A percentile compares a stretch with the other conserved stretches of the same genome.
These are phyloP conservation scores for Eledone cirrhosa DNA, from an alignment of 2,888 invertebrate genomes.

Conservation along the genomic window DNA sequence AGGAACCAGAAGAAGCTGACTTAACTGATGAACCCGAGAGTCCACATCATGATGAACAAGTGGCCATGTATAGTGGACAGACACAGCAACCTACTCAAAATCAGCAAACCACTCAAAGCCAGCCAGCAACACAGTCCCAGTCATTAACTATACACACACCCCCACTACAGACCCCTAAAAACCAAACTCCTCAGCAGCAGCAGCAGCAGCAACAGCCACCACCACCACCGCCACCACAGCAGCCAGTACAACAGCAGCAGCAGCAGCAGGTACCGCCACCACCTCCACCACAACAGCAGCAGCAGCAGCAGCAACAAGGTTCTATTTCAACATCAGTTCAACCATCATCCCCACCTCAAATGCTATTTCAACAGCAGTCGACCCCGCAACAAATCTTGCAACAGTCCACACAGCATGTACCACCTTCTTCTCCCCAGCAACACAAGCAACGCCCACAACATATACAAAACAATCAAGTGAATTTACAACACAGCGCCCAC, in stretches of 20 bases:
- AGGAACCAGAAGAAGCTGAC: slow-evolving; percentile 54
- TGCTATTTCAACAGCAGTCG: slow-evolving; percentile 43
- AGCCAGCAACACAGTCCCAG: slow-evolving; percentile 30
- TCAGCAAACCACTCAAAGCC: slow-evolving; percentile 35
- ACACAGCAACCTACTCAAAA: slow-evolving; percentile 39
- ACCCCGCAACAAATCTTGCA: slow-evolving; percentile 36
- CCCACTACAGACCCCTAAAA: slow-evolving; percentile 15
- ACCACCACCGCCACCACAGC: slow-evolving; percentile 41
- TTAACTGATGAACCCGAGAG: slow-evolving; percentile 54
- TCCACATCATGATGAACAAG: slow-evolving; percentile 53
- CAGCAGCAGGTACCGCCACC: slow-evolving; percentile 39
- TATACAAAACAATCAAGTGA: slow-evolving; percentile 55
- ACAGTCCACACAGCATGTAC: slow-evolving; percentile 40
- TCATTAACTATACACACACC: slow-evolving; percentile 19
- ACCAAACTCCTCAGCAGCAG: slow-evolving; percentile 15
- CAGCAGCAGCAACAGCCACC: slow-evolving; percentile 47
- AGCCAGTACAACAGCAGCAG: slow-evolving; percentile 35
- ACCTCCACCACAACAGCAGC: slow-evolving; percentile 28
- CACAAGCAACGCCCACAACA: slow-evolving; percentile 33
- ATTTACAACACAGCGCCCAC: slow-evolving; percentile 36
- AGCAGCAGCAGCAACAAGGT: no score
- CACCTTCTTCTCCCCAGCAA: slow-evolving; percentile 30
- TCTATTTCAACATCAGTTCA: slow-evolving; percentile 27
- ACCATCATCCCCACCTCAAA: slow-evolving; percentile 51
- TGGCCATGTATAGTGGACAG: slow-evolving; percentile 59